Percentiles rank a stretch among this genome's conserved stretches.
These are phyloP conservation scores for Thera obeliscata DNA, from an alignment of 2,888 invertebrate species.

Conservation along the genomic window DNA sequence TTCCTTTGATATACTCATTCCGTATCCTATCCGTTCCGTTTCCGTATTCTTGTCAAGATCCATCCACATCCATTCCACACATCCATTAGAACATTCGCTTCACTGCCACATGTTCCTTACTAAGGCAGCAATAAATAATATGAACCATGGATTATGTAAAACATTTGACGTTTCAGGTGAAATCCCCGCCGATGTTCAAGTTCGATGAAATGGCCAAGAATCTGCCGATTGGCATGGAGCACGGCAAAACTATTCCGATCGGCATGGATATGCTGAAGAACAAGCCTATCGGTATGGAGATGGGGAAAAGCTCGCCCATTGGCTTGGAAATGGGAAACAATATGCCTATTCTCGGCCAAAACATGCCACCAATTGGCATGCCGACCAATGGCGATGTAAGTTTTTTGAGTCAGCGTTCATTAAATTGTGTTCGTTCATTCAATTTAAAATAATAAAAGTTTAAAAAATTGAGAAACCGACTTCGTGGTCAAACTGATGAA, in stretches of 20 bases:
- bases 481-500: too few relatives aligned
- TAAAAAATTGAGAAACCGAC: too few relatives aligned
- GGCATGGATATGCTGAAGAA: slow-evolving; percentile 13
- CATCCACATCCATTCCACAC: too few relatives aligned
- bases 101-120: too few relatives aligned
- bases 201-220: slow-evolving; percentile 54
- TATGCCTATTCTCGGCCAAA: not conserved
- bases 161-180: slow-evolving; percentile 7
- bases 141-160: not conserved
- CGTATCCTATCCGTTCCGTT: too few relatives aligned
- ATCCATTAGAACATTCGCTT: too few relatives aligned
- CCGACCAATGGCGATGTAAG: slow-evolving; percentile 36
- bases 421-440: too few relatives aligned
- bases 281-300: slow-evolving; percentile 7
- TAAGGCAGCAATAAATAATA: not conserved
- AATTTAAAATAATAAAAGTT: too few relatives aligned
- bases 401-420: slow-evolving; percentile 19
- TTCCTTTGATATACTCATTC: too few relatives aligned
- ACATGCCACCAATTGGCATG: slow-evolving; percentile 33
- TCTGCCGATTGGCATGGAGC: slow-evolving; percentile 19
- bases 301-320: slow-evolving; percentile 3
- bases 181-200: slow-evolving; percentile 50
- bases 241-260: slow-evolving; percentile 12
- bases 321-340: not conserved
- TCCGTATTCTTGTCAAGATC: too few relatives aligned